Evolutionary conservation across 2,113 vertebrate genomes (phyloP).

Genomic region (Panurus biarmicus): DNA sequence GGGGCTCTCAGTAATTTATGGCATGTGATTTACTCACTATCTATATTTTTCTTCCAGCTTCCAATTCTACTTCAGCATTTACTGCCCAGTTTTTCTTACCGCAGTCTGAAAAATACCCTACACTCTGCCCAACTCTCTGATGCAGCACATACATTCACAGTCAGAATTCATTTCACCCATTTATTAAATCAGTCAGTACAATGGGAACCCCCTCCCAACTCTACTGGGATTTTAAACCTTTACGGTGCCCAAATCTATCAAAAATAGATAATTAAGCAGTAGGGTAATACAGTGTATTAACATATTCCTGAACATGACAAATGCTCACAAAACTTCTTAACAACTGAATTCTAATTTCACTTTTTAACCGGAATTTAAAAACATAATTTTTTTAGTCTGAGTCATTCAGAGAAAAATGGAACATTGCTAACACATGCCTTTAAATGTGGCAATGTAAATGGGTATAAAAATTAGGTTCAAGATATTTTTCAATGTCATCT

Average conservation of each 20-base stretch:
- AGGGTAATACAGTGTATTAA: neutral
- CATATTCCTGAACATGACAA: neutral
- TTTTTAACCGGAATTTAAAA: neutral
- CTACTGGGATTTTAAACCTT: neutral
- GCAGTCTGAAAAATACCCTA: neutral
- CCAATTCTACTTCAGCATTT: neutral
- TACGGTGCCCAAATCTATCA: neutral
- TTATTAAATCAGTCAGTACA: neutral
- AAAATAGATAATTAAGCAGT: neutral
- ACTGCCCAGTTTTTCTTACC: neutral
- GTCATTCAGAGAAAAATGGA: neutral
- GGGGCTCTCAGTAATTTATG: neutral
- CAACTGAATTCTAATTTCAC: neutral
- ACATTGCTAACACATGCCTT: neutral
- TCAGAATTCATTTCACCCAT: neutral
- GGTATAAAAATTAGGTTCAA: neutral
- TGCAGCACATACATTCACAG: neutral
- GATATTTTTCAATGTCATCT: neutral
- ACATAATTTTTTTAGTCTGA: neutral
- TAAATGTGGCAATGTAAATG: neutral
- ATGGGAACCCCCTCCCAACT: neutral
- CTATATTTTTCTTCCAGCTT: neutral
- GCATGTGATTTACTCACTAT: neutral
- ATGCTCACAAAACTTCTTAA: neutral
- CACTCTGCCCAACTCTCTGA: accelerated